phyloP scores from a whole-genome alignment of 2,797 vertebrate species.

The Enoplosus armatus region DNA sequence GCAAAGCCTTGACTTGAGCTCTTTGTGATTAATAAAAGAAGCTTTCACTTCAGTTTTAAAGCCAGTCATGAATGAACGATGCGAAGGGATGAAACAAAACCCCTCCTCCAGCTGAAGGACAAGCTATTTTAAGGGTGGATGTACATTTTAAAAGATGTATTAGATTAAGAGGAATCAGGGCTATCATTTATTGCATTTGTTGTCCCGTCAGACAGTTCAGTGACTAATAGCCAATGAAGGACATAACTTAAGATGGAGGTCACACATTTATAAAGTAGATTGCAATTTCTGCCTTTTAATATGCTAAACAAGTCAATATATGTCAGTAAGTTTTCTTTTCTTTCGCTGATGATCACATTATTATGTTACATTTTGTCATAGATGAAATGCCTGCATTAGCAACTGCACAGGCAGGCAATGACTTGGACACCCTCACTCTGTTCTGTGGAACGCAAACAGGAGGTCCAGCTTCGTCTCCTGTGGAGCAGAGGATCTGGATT shows the following conservation, averaged over 20 bases:
- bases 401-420: conserved; percentile 79
- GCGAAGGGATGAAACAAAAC: conserved; percentile 71
- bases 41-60: conserved; percentile 82
- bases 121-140: conserved; percentile 70
- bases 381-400: conserved; percentile 79
- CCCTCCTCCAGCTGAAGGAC: conserved; percentile 80
- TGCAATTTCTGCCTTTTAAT: conserved; percentile 71
- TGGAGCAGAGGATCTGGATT: conserved; percentile 82
- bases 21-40: conserved; percentile 84
- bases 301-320: conserved; percentile 63
- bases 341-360: conserved; percentile 79
- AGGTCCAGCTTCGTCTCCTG: conserved; percentile 80
- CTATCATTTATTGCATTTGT: conserved; percentile 76
- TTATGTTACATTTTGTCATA: conserved; percentile 76
- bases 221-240: conserved; percentile 71
- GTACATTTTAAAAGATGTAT: conserved; percentile 68
- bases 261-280: conserved; percentile 59
- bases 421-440: conserved; percentile 84
- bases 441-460: conserved; percentile 82
- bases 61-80: conserved; percentile 81
- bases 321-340: conserved; percentile 77
- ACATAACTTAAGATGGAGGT: conserved; percentile 69
- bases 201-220: conserved; percentile 72
- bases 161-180: conserved; percentile 74
- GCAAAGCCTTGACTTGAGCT: conserved; percentile 83